Percentiles rank a stretch among this genome's conserved stretches.
These are phyloP conservation scores for Mystacornis crossleyi DNA, from an alignment of 2,113 vertebrate species.

Conservation along the genomic window DNA sequence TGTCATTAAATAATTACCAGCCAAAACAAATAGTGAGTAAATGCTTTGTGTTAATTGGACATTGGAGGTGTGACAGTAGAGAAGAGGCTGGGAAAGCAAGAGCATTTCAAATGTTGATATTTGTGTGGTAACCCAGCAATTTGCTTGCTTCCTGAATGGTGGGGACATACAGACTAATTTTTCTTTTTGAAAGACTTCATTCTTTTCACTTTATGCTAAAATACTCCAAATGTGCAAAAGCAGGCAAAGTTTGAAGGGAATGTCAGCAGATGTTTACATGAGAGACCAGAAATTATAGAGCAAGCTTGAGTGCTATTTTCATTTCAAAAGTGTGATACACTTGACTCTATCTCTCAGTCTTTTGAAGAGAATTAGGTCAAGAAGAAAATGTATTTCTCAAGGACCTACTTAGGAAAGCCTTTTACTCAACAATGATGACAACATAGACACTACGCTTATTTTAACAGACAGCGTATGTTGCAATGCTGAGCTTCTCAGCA, in stretches of 20 bases:
- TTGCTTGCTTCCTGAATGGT: neutral
- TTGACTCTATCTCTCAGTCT: neutral
- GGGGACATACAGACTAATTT: neutral
- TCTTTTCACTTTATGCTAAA: neutral
- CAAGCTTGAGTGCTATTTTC: neutral
- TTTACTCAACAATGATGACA: neutral
- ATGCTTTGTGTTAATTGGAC: neutral
- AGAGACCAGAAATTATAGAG: neutral
- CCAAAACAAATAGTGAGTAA: neutral
- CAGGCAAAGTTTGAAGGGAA: neutral
- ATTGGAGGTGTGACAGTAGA: neutral
- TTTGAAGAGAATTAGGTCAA: slow-evolving; percentile 17
- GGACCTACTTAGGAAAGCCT: neutral
- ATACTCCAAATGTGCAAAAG: neutral
- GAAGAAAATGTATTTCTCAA: slow-evolving; percentile 20
- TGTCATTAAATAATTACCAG: neutral
- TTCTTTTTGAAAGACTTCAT: neutral
- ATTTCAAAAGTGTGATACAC: neutral
- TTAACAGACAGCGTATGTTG: neutral
- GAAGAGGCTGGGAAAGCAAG: neutral
- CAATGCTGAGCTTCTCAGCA: neutral
- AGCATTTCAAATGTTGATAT: neutral
- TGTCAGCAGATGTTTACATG: neutral
- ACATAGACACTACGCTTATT: neutral
- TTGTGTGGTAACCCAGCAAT: neutral